Evolutionary conservation across 1,140 invertebrate genomes (phyloP).

Genomic region (Berghia stephanieae): DNA sequence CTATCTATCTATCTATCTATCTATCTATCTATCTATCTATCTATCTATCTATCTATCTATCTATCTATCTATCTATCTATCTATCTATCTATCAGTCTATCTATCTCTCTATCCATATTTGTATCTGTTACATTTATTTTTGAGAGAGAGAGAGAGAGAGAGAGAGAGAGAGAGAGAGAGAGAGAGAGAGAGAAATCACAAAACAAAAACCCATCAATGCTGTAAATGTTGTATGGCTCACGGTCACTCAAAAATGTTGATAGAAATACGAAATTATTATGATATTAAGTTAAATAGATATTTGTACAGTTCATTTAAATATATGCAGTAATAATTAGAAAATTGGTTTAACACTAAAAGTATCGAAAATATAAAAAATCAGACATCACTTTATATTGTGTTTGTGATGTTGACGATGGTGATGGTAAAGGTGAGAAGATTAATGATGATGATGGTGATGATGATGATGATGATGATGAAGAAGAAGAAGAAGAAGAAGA

Average conservation of each 20-base stretch:
- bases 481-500: neutral
- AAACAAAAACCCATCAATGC: neutral
- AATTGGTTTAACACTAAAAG: neutral
- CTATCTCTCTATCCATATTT: neutral
- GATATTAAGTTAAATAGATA: neutral
- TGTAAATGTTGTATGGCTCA: neutral
- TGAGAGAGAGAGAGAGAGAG: conserved; percentile 3
- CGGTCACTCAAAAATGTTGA: neutral
- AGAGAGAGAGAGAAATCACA: neutral
- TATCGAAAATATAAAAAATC: neutral
- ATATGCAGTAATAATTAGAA: neutral
- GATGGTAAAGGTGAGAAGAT: neutral
- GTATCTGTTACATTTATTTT: neutral
- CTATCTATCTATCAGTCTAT: neutral
- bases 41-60: neutral
- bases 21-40: neutral
- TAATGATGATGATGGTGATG: neutral
- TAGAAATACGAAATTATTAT: neutral
- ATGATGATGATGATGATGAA: neutral
- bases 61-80: neutral
- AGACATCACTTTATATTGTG: neutral
- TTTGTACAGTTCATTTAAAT: neutral
- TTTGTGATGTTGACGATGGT: neutral
- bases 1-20: neutral
- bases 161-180: conserved; percentile 10